These are phyloP conservation scores for Spizella passerina DNA, from an alignment of 2,797 vertebrate species.

Conservation along the genomic window DNA sequence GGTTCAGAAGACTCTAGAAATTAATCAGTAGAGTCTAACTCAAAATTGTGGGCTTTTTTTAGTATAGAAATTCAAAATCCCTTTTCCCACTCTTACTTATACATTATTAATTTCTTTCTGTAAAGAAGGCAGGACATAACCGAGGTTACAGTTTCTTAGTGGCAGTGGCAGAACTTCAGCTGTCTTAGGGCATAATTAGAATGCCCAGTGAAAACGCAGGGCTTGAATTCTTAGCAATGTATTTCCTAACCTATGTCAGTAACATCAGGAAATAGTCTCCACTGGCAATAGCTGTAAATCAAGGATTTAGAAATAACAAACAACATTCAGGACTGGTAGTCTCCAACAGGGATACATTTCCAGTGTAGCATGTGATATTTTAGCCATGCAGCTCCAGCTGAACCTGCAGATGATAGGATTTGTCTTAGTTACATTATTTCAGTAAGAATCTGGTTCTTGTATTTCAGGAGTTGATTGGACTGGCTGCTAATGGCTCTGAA, in stretches of 20 bases:
- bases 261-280: background rate
- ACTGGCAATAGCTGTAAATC: background rate
- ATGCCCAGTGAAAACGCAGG: background rate
- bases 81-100: background rate
- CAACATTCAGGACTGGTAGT: background rate
- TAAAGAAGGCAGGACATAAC: background rate
- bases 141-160: background rate
- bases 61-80: background rate
- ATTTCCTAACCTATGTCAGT: background rate
- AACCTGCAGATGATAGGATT: background rate
- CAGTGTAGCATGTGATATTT: background rate
- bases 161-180: background rate
- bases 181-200: background rate
- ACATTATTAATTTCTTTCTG: background rate
- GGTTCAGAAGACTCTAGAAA: background rate
- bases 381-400: background rate
- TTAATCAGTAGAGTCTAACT: background rate
- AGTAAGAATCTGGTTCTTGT: background rate
- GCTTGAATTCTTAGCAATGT: background rate
- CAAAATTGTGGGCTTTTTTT: accelerated
- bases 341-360: background rate
- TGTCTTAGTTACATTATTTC: background rate
- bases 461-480: constrained; percentile 3
- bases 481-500: background rate
- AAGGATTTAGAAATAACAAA: background rate